Percentiles rank a stretch among this genome's conserved stretches.
Evolutionary conservation across 2,888 invertebrate species (phyloP).

Genomic region (Athetis lepigone): DNA sequence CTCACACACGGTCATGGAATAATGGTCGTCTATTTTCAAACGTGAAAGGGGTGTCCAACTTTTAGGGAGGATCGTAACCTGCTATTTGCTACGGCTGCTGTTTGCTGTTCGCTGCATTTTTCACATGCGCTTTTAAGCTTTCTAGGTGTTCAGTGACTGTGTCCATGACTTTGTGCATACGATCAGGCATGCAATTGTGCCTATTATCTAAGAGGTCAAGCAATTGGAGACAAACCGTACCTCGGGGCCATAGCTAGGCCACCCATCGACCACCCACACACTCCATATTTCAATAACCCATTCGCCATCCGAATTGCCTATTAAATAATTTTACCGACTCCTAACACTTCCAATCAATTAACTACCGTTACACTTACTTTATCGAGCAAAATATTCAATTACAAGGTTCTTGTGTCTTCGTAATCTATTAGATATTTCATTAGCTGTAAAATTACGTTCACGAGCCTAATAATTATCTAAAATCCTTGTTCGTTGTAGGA

Average conservation of each 20-base stretch:
- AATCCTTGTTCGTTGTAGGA: constrained; percentile 49
- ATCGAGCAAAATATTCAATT: constrained; percentile 59
- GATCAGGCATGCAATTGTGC: no score
- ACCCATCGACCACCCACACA: constrained; percentile 18
- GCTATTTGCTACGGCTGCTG: no score
- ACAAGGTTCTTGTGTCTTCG: constrained; percentile 50
- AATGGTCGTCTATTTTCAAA: no score
- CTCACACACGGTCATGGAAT: no score
- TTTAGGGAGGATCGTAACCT: no score
- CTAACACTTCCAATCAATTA: constrained; percentile 52
- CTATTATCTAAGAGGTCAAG: background rate
- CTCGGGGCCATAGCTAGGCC: background rate
- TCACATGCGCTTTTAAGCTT: no score
- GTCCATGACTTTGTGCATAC: no score
- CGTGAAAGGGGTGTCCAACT: no score
- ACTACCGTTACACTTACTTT: constrained; percentile 49
- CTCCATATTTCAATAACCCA: constrained; percentile 23
- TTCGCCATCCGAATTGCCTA: constrained; percentile 17
- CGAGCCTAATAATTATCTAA: constrained; percentile 57
- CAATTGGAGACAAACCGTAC: background rate
- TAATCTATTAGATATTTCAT: constrained; percentile 69
- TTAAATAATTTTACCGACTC: constrained; percentile 23
- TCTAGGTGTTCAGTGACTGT: no score
- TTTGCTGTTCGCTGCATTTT: no score
- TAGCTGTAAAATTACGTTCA: constrained; percentile 68